Evolutionary conservation across 1,140 invertebrate species (phyloP), one percentile per base, ranked within the genome.

Genomic region (Cataglyphis hispanica): DNA sequence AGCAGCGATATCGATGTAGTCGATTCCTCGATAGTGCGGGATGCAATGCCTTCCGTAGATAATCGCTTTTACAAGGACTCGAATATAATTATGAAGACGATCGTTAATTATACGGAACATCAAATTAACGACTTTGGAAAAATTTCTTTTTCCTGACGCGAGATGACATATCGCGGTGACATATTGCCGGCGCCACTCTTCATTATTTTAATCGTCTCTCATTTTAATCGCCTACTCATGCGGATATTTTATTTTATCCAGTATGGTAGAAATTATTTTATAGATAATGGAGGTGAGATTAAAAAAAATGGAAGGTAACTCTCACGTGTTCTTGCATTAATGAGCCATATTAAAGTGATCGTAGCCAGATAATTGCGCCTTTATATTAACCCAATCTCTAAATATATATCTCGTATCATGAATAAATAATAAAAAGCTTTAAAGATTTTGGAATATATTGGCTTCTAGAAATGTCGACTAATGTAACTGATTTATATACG

Each of bases 21-120:
- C 50, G 46, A 40, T 58, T 58, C 34, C 46, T 53, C 10, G 31
- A 56, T 22, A 40, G 37, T 34, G 27, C 53, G 27, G 37, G 27
- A 53, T 83, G 53, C 67, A 83, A 83, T 83, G 78, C 67, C 78
- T 74, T 27, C 27, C 13, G 53, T n/a, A 19, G 25, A 8, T 74
- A 74, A 83, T 83, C 66, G 78, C 53, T 83, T 4, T 83, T 74
- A 60, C 66, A 58, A 81, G 66, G 66, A 81, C 37, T 60, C 37
- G 67, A 34, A 31, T 34, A 67, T 43, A 43, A 83, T 83, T 58
- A 16, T 40, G 25, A 31, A 31, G 19, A 19, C 37, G 37, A 46
- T 83, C n/a, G 40, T 83, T 83, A 72, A 83, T 74, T 61, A 72
- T 67, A 43, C 50, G 16, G 43, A 70, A 81, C 11, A 46, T 6